Evolutionary conservation across 2,113 vertebrate genomes (phyloP), one percentile per base, ranked within the genome.

Genomic region (Peromyscus maniculatus): DNA sequence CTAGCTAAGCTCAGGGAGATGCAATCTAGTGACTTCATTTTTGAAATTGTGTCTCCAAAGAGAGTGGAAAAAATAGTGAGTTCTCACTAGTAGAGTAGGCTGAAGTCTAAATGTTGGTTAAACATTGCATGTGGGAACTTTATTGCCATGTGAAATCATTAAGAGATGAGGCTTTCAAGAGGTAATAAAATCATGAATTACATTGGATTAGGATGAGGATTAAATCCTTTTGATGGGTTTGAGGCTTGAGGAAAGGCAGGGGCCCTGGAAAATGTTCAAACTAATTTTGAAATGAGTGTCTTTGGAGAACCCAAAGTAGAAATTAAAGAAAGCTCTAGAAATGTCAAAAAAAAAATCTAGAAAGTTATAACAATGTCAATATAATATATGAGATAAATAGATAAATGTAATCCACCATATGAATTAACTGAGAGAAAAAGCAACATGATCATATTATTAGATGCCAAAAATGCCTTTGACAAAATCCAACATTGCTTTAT

Each of bases 331-430:
- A 43, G 15, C n/a, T 92, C 69, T 95, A 84, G 21, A 89, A 96
- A 97, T 87, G 13, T 87, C 62, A 59, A 90, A 43, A 87, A 87
- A 43, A 92, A 83, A 59, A 11, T 77, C 69, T 92, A 78, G 46
- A 96, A 91, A 83, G 28, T 59, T 39, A 72, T 31, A 77, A 77
- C 1, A 28, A 77, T 22, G 5, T 77, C 43, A 77, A 87, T 12
- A 43, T 52, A 92, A 9, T 83, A 66, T 43, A 91, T 39, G 9
- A 75, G 87, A 94, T 36, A 71, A 17, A 36, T 33, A 66, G 64
- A 28, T 66, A 71, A 36, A 36, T 71, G 16, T 36, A 28, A 71
- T 71, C 7, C 6, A 71, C 16, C 67, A 71, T 71, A 71, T 71
- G 33, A 16, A 36, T 36, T 71, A 71, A 17, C 15, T 71, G 67